A percentile compares a stretch with the other conserved stretches of the same genome.
Evolutionary conservation across 1,140 invertebrate genomes (phyloP).

Genomic region (Drosophila miranda): DNA sequence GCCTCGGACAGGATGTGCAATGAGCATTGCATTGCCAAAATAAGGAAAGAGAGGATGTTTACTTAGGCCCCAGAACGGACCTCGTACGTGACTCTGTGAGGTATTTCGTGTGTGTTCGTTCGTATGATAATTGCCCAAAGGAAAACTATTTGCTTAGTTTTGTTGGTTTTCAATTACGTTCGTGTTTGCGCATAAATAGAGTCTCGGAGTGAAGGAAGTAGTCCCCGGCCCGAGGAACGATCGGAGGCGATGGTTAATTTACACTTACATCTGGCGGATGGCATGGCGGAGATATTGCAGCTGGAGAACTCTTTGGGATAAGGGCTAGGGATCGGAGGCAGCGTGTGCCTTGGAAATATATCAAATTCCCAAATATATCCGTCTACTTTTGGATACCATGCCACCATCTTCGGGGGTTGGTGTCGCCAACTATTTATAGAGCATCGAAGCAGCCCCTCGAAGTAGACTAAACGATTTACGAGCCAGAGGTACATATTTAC

Average conservation of each 20-base stretch:
- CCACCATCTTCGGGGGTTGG: constrained; percentile 29
- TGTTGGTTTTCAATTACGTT: constrained; percentile 74
- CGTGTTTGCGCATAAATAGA: constrained; percentile 55
- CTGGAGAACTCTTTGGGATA: constrained; percentile 11
- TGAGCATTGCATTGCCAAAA: constrained; percentile 57
- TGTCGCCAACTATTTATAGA: constrained; percentile 34
- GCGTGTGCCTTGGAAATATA: constrained; percentile 61
- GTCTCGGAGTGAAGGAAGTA: constrained; percentile 47
- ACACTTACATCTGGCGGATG: constrained; percentile 33
- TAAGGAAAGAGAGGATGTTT: constrained; percentile 64
- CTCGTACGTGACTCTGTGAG: constrained; percentile 68
- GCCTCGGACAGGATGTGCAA: constrained; percentile 61
- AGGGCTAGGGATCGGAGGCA: background rate
- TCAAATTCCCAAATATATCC: constrained; percentile 55
- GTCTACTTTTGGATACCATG: background rate
- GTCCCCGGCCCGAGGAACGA: constrained; percentile 27
- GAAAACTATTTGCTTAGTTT: constrained; percentile 57
- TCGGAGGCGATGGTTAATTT: constrained; percentile 36
- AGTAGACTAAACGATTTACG: constrained; percentile 69
- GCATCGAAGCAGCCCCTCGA: constrained; percentile 34
- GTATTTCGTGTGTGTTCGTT: constrained; percentile 43
- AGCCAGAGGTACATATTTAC: background rate
- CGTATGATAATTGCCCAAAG: constrained; percentile 41
- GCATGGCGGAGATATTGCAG: constrained; percentile 21
- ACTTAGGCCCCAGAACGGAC: constrained; percentile 44